These are phyloP conservation scores for Corbicula japonica DNA, from an alignment of 2,888 invertebrate species.

Conservation along the genomic window DNA sequence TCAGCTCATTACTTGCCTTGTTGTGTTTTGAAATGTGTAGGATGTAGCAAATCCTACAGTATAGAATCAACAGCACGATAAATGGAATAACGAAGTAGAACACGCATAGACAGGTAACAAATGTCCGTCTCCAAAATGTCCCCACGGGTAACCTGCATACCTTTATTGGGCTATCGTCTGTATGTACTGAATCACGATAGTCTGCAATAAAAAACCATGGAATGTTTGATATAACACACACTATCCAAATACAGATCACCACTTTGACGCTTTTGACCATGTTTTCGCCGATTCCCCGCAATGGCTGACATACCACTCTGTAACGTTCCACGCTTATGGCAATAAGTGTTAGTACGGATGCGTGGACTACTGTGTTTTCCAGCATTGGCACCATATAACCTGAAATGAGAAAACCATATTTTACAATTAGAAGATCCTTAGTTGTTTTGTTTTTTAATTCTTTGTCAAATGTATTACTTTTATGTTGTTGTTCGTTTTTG, in stretches of 20 bases:
- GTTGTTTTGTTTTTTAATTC: too few relatives aligned
- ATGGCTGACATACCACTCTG: slow-evolving; percentile 96
- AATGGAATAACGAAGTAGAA: slow-evolving; percentile 66
- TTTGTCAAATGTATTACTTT: too few relatives aligned
- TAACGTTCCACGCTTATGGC: slow-evolving; percentile 97
- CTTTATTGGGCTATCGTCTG: slow-evolving; percentile 72
- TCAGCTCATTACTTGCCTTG: not conserved
- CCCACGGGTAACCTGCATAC: slow-evolving; percentile 67
- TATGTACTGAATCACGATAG: slow-evolving; percentile 52
- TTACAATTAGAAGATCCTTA: too few relatives aligned
- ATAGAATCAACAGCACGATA: slow-evolving; percentile 52
- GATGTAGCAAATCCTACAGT: slow-evolving; percentile 52
- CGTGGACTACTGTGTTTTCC: slow-evolving; percentile 96
- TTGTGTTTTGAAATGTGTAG: slow-evolving; percentile 15
- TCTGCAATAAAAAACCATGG: slow-evolving; percentile 68
- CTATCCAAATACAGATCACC: slow-evolving; percentile 69
- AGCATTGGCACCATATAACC: slow-evolving; percentile 97
- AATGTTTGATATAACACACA: slow-evolving; percentile 86
- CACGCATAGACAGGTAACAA: slow-evolving; percentile 48
- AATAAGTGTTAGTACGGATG: slow-evolving; percentile 96
- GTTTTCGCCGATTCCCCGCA: slow-evolving; percentile 87
- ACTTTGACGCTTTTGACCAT: slow-evolving; percentile 44
- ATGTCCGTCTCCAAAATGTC: slow-evolving; percentile 53
- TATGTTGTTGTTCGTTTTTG: too few relatives aligned
- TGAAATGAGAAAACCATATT: slow-evolving; percentile 88